Conservation (phyloP, 1,140 invertebrate species). For the Drosophila sp. region DNA sequence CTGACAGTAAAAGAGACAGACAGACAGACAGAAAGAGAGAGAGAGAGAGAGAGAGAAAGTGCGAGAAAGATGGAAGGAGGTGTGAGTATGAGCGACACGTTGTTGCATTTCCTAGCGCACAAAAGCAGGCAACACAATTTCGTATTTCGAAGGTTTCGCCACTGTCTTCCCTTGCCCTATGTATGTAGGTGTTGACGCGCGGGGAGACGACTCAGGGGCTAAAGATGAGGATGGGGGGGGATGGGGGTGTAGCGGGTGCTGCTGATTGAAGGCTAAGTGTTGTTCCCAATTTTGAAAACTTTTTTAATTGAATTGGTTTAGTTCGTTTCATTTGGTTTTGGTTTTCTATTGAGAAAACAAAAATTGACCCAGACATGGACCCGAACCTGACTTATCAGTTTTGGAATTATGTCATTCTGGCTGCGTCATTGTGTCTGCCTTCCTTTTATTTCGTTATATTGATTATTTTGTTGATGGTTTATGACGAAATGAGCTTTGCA, state of each 20-base stretch:
- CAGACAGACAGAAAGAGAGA: slow-evolving; percentile 7
- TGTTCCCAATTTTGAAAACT: slow-evolving; percentile 45
- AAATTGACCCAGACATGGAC: slow-evolving; percentile 42
- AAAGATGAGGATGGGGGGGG: not conserved
- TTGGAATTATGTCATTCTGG: slow-evolving; percentile 70
- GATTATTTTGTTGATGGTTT: slow-evolving; percentile 67
- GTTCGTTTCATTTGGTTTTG: not conserved
- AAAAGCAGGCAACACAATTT: slow-evolving; percentile 58
- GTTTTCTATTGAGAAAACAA: slow-evolving; percentile 32
- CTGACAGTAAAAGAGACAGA: not conserved
- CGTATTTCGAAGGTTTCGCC: slow-evolving; percentile 18
- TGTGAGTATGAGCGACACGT: slow-evolving; percentile 71
- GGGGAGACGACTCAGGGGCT: not conserved
- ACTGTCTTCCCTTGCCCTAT: not conserved
- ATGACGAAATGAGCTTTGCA: slow-evolving; percentile 73
- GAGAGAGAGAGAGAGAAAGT: not conserved
- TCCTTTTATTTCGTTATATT: slow-evolving; percentile 40
- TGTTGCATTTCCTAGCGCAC: slow-evolving; percentile 70
- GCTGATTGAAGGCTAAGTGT: slow-evolving; percentile 12
- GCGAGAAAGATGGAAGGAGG: slow-evolving; percentile 17
- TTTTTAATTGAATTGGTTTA: slow-evolving; percentile 66
- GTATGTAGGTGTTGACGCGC: slow-evolving; percentile 3
- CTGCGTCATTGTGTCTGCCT: slow-evolving; percentile 77
- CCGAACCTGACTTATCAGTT: slow-evolving; percentile 60
- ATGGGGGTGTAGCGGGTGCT: slow-evolving; percentile 46